Conservation (phyloP, 2,888 invertebrate species). For the Baccha elongata region DNA sequence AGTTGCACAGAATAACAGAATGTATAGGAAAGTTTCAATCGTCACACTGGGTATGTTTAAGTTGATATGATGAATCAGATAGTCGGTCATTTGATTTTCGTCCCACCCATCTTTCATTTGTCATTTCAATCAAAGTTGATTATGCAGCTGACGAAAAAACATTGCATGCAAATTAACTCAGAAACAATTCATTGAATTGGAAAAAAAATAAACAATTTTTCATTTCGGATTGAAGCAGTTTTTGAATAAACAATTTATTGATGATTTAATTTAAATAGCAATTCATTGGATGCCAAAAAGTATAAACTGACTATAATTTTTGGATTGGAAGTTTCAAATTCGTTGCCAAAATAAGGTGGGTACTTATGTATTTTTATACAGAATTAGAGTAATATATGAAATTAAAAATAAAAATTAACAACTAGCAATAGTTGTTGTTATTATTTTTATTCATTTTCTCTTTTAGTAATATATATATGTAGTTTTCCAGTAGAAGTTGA, state of each 20-base stretch:
- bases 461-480: too few species aligned
- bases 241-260: neutral
- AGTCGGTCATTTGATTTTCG: neutral
- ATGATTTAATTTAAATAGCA: neutral
- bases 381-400: too few species aligned
- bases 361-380: too few species aligned
- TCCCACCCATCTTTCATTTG: constrained; percentile 5
- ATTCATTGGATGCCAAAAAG: too few species aligned
- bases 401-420: too few species aligned
- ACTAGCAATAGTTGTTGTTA: too few species aligned
- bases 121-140: constrained; percentile 11
- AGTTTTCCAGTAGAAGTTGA: too few species aligned
- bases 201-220: neutral
- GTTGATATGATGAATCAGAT: neutral
- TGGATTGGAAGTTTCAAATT: too few species aligned
- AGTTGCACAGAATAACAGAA: constrained; percentile 4
- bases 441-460: too few species aligned
- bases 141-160: neutral
- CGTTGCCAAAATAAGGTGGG: too few species aligned
- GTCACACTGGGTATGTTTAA: neutral
- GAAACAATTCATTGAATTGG: neutral
- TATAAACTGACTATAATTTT: too few species aligned
- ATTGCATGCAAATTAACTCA: neutral
- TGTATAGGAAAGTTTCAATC: neutral
- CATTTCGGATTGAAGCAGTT: neutral